Percentiles rank a stretch among this genome's conserved stretches.
phyloP scores from a whole-genome alignment of 2,888 invertebrate genomes.

The Xanthia icteritia region DNA sequence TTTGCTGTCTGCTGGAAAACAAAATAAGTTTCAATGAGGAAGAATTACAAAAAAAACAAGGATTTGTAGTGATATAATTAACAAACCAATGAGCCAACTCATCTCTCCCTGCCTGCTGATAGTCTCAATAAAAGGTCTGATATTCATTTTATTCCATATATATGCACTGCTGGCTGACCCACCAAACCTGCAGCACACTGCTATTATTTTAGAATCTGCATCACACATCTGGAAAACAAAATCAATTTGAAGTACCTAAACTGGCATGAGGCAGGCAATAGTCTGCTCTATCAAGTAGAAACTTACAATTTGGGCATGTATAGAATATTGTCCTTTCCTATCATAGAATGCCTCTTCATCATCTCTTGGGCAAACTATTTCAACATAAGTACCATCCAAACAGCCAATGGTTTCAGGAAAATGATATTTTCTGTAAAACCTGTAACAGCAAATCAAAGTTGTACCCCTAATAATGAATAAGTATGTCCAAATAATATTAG shows the following conservation, averaged over 20 bases:
- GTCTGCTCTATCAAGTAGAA: neutral
- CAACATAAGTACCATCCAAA: conserved; percentile 77
- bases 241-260: neutral
- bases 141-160: conserved; percentile 80
- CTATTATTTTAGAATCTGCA: conserved; percentile 78
- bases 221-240: conserved; percentile 75
- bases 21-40: neutral
- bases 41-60: neutral
- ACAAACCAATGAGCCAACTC: conserved; percentile 77
- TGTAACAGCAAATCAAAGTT: conserved; percentile 49
- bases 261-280: neutral
- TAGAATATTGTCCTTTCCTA: conserved; percentile 77
- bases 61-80: neutral
- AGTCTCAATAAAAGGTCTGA: conserved; percentile 74
- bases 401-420: conserved; percentile 81
- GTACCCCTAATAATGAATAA: neutral
- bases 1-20: conserved; percentile 74
- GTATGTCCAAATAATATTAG: neutral
- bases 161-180: conserved; percentile 73
- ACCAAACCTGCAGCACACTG: conserved; percentile 79
- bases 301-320: conserved; percentile 80
- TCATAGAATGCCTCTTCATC: conserved; percentile 82
- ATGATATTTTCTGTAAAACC: conserved; percentile 80
- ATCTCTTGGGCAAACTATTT: conserved; percentile 80
- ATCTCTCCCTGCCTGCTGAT: conserved; percentile 77